Base-by-base conservation (phyloP, 2,888 invertebrate species). In the Hyposoter didymator region DNA sequence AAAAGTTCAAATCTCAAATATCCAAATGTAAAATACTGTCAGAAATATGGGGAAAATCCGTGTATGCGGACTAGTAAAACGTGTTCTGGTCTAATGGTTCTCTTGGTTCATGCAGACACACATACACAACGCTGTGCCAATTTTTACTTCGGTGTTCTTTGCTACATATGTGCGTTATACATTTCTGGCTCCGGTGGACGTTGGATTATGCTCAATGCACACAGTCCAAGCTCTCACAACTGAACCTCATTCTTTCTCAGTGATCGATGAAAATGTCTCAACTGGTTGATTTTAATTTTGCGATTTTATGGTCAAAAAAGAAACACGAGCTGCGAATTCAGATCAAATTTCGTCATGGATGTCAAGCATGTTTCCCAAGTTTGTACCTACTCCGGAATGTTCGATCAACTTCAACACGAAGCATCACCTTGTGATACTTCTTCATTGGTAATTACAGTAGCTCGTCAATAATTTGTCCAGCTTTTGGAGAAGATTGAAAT, bases 41-140 rank as follows among this genome's bases (percentile, higher is more conserved):
- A 45, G 47, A 39, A n/a, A 32, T 80, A 62, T 80, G 45, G 12
- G 22, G 43, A 72, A 78, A 81, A 85, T 74, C 55, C 39, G 78
- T 79, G 81, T 76, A 52, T 19, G 28, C 12, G 12, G 69, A 73
- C 86, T 84, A 87, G 84, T 87, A 84, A 87, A 87, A 86, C 85
- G 88, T 89, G 90, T 91, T 90, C 89, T 89, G 88, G 88, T 88
- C 88, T 91, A 90, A 90, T 91, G 90, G 88, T 87, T 84, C 84
- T 82, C 79, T 55, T 28, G 28, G 55, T 59, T 59, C 55, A 14
- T 12, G 28, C 55, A 28, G 55, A 28, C 55, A 22, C 39, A 39
- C 28, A 10, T 64, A 80, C 75, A 76, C 72, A 67, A 49, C 59
- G 55, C 47, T 81, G 83, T 86, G 84, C 83, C 78, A 84, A 87